Evolutionary conservation across 2,888 invertebrate genomes (phyloP), one percentile per base, ranked within the genome.

Genomic region (Saturnia japonica): DNA sequence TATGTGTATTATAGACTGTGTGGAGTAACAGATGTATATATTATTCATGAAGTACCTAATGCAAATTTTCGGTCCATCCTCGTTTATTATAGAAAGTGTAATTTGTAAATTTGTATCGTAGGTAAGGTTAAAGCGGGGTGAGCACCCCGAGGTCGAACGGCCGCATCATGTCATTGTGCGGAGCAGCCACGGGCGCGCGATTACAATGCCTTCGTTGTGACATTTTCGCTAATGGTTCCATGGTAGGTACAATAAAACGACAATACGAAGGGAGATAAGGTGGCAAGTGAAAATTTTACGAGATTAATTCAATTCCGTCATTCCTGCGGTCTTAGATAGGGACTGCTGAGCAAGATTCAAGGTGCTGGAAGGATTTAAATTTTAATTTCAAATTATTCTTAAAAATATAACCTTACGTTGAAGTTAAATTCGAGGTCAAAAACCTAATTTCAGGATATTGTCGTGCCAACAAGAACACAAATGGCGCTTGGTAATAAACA

Each of bases 171-270:
- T 54, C 28, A 93, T 93, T 93, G 93, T 93, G 86, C 86, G 88
- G 89, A 86, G 85, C 83, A 84, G 88, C 89, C 88, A 86, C 90
- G 88, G 87, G 87, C 87, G 80, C 83, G 85, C 88, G 90, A 88
- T 88, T 86, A 93, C 93, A 94, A 94, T 93, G 89, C 91, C 90
- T 84, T 80, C 89, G 89, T 88, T 88, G 90, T 93, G 93, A 94
- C 93, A 94, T 94, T 94, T 91, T 93, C 92, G 90, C 93, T 93
- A 94, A 94, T 93, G 93, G 93, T 93, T 91, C 85, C 90, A 90
- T 91, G 92, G 91, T 88, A 90, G 91, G 91, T 90, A 93, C 92
- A 93, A 93, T 93, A 93, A 93, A 93, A 91, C 88, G 93, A 93
- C 93, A 93, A 91, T 92, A 91, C 91, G 87, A 90, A 91, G 86